These are phyloP conservation scores for Meteorus sp. DNA, from an alignment of 1,140 invertebrate species.

Conservation along the genomic window DNA sequence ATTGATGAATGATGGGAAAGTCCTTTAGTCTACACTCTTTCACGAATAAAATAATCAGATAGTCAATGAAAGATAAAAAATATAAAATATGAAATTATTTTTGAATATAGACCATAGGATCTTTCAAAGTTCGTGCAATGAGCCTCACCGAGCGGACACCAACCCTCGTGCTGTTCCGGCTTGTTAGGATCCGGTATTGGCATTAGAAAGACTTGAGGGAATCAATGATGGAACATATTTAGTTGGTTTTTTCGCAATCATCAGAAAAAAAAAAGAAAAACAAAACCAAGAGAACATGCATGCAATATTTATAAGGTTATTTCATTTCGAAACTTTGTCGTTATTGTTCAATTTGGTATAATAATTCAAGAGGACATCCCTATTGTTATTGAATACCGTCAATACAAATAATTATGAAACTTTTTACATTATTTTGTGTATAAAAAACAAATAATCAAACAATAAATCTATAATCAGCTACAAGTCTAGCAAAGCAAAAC, in stretches of 20 bases:
- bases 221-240: slow-evolving; percentile 59
- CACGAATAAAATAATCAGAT: slow-evolving; percentile 7
- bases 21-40: slow-evolving; percentile 23
- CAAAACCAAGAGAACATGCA: slow-evolving; percentile 5
- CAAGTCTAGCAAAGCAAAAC: slow-evolving; percentile 34
- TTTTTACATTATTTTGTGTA: slow-evolving; percentile 8
- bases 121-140: slow-evolving; percentile 48
- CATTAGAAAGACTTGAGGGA: slow-evolving; percentile 71
- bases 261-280: neutral
- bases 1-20: slow-evolving; percentile 24
- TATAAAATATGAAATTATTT: slow-evolving; percentile 18
- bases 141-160: slow-evolving; percentile 78
- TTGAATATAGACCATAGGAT: slow-evolving; percentile 40
- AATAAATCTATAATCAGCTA: slow-evolving; percentile 28
- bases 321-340: neutral
- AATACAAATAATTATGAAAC: too few species aligned
- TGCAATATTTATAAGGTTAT: neutral
- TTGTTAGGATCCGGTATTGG: slow-evolving; percentile 80
- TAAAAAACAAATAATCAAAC: slow-evolving; percentile 17
- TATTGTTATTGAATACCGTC: too few species aligned
- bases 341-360: too few species aligned
- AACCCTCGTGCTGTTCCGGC: slow-evolving; percentile 84
- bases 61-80: slow-evolving; percentile 8
- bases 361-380: too few species aligned
- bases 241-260: slow-evolving; percentile 28